Base-by-base conservation (phyloP, 2,888 invertebrate species). In the Cerceris rybyensis region DNA sequence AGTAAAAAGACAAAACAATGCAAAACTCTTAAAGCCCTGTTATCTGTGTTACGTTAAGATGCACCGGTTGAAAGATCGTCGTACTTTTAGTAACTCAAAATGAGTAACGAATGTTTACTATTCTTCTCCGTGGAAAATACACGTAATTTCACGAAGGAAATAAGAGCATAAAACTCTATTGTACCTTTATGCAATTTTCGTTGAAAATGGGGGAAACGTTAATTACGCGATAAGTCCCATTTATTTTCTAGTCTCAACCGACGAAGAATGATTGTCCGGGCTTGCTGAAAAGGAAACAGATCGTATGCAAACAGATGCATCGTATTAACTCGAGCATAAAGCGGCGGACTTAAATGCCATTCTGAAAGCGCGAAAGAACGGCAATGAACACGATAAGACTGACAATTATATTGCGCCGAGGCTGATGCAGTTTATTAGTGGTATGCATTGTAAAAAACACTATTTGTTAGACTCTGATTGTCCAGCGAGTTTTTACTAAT, bases 131-230 rank as follows among this genome's bases (percentile, higher is more conserved):
- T 39, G 58, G 13, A 39, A 28, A 58, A 39, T 28, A 11, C 41
- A 9, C 39, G 58, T 58, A 58, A 8, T 39, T 58, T 58, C 39
- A 43, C 17, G 13, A 11, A 60, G 42, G 42, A 60, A 60, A n/a
- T 28, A 11, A 14, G 60, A 43, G 17, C 43, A 60, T 60, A 60
- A 7, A 42, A 43, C 11, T 6, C 60, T 43, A 43, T 46, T 11
- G 46, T 43, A 28, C 13, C 14, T 60, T 60, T 43, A 60, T 43
- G 46, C 60, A 41, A 14, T 16, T 60, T 16, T 9, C 42, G 46
- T 60, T 16, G 14, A n/a, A 42, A 60, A 43, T 43, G 46, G 60
- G 46, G 42, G 42, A 60, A 60, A 7, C 46, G 41, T 7, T 43
- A n/a, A 60, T 46, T 60, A 46, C 60, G 14, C 14, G 46, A 58